Conservation (phyloP, 2,888 invertebrate species). For the Elaeidobius kamerunicus region DNA sequence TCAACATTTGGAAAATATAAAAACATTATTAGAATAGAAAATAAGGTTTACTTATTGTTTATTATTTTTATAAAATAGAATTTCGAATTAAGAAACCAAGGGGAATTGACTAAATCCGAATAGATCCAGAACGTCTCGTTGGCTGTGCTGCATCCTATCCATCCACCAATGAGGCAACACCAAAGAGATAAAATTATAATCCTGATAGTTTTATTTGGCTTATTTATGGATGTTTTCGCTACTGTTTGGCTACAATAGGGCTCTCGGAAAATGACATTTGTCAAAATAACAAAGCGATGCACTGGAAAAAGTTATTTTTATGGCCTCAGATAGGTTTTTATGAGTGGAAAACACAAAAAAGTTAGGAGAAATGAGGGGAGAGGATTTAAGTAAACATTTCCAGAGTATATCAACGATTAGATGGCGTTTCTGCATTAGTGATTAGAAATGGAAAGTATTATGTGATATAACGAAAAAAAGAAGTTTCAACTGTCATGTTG, state of each 20-base stretch:
- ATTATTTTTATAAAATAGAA: too few relatives aligned
- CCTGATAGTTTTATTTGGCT: constrained; percentile 46
- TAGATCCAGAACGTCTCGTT: constrained; percentile 8
- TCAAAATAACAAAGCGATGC: constrained; percentile 46
- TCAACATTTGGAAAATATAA: too few relatives aligned
- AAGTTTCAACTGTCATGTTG: too few relatives aligned
- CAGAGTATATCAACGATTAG: constrained; percentile 6
- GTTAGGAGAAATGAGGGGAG: constrained; percentile 6
- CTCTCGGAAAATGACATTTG: constrained; percentile 48
- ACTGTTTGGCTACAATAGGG: constrained; percentile 34
- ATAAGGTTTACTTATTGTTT: too few relatives aligned
- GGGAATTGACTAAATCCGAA: constrained; percentile 14
- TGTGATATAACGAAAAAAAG: too few relatives aligned
- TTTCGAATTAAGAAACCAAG: too few relatives aligned
- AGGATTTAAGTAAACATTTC: constrained; percentile 10
- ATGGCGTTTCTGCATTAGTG: too few relatives aligned
- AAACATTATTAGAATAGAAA: too few relatives aligned
- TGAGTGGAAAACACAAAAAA: constrained; percentile 15
- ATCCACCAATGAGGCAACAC: constrained; percentile 14
- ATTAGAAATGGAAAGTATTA: too few relatives aligned
- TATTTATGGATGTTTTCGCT: constrained; percentile 50
- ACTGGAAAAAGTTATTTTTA: constrained; percentile 27
- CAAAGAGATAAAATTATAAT: constrained; percentile 23
- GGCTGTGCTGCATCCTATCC: constrained; percentile 10
- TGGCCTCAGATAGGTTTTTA: constrained; percentile 20